A percentile compares a stretch with the other conserved stretches of the same genome.
Conservation (phyloP, 2,888 invertebrate genomes). For the Erannis defoliaria region DNA sequence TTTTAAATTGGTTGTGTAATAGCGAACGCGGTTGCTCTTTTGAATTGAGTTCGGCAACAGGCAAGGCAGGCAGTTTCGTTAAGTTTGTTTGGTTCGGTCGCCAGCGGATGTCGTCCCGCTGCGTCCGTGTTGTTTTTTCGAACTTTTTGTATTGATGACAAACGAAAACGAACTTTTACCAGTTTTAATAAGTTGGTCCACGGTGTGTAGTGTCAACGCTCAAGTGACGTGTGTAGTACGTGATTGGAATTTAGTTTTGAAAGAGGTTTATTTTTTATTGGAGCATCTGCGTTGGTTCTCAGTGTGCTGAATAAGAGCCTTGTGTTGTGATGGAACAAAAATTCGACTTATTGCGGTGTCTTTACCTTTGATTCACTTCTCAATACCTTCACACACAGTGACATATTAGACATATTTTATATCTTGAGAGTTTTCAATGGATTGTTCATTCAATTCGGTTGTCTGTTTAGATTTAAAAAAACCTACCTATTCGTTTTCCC, state of each 20-base stretch:
- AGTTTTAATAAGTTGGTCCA: constrained; percentile 50
- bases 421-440: too few species aligned
- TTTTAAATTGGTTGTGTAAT: constrained; percentile 65
- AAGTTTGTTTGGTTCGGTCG: constrained; percentile 77
- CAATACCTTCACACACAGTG: constrained; percentile 29
- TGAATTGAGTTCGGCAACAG: constrained; percentile 34
- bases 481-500: neutral
- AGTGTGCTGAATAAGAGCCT: constrained; percentile 39
- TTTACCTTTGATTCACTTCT: constrained; percentile 57
- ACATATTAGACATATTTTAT: too few species aligned
- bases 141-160: constrained; percentile 66
- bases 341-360: constrained; percentile 59
- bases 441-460: too few species aligned
- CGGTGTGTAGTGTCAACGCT: constrained; percentile 67
- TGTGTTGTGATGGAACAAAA: constrained; percentile 49
- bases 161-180: constrained; percentile 66
- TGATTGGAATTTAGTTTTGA: constrained; percentile 60
- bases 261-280: constrained; percentile 42
- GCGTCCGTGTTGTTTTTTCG: constrained; percentile 67
- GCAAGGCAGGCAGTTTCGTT: constrained; percentile 47
- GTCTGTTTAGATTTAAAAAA: neutral
- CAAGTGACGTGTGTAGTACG: constrained; percentile 55
- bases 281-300: constrained; percentile 49
- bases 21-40: constrained; percentile 40
- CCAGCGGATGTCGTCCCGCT: constrained; percentile 71